Evolutionary conservation across 2,888 invertebrate species (phyloP).

Genomic region (Parnassius mnemosyne): DNA sequence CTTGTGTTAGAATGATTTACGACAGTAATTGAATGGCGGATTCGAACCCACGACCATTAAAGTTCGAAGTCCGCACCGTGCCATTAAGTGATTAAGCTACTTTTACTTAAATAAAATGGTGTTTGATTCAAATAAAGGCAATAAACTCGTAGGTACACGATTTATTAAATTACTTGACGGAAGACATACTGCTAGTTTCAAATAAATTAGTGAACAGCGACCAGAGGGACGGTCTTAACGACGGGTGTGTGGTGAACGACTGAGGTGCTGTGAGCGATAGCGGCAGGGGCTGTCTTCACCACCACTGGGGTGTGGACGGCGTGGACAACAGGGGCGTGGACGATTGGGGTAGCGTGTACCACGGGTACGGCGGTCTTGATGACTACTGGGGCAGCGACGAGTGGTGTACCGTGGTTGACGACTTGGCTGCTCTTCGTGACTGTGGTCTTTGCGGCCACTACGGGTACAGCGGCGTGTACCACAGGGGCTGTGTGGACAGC

Average conservation of each 20-base stretch:
- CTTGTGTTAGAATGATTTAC: no score
- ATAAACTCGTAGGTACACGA: conserved; percentile 8
- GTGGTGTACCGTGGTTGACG: conserved; percentile 66
- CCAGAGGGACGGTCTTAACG: conserved; percentile 61
- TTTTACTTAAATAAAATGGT: no score
- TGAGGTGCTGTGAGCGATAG: conserved; percentile 65
- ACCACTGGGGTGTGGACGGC: conserved; percentile 53
- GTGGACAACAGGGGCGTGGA: conserved; percentile 42
- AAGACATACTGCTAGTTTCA: conserved; percentile 6
- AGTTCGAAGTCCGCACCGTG: no score
- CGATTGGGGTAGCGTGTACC: conserved; percentile 43
- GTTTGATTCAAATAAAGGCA: neutral
- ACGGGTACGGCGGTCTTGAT: conserved; percentile 35
- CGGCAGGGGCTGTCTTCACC: conserved; percentile 64
- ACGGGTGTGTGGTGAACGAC: conserved; percentile 60
- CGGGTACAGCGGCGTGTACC: conserved; percentile 51
- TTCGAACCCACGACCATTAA: no score
- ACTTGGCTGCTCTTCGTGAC: conserved; percentile 73
- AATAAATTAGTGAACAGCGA: conserved; percentile 50
- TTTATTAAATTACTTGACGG: conserved; percentile 17
- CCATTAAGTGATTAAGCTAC: no score
- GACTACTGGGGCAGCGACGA: conserved; percentile 48
- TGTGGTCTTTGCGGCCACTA: conserved; percentile 60
- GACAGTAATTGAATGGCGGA: no score
- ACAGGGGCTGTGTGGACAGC: conserved; percentile 60